These are phyloP conservation scores for Oikopleura vanhoeffeni DNA, from an alignment of 23 tunicate genomes.

Conservation along the genomic window DNA sequence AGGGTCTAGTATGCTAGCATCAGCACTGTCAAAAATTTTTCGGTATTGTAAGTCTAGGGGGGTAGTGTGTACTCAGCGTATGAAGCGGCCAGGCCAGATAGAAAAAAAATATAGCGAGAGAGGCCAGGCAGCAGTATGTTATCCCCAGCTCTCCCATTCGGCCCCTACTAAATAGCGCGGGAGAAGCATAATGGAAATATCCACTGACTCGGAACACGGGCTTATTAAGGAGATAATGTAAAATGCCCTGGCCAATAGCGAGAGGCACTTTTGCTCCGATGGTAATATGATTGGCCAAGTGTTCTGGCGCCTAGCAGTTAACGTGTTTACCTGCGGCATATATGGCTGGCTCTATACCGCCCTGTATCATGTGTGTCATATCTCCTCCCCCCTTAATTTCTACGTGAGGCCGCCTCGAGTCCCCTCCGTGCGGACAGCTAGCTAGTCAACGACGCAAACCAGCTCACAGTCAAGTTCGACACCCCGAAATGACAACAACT, in stretches of 20 bases:
- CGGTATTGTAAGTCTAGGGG: background rate
- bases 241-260: no score
- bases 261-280: no score
- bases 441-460: background rate
- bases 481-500: slow-evolving; percentile 15
- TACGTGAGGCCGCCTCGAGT: slow-evolving; percentile 8
- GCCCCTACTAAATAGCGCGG: background rate
- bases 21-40: no score
- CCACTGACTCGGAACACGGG: no score
- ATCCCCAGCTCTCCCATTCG: no score
- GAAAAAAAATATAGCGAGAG: background rate
- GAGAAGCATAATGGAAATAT: background rate
- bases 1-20: background rate
- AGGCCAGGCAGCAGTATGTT: background rate
- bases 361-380: background rate
- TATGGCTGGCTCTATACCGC: background rate
- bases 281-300: background rate
- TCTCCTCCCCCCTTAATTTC: no score
- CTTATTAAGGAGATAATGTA: no score
- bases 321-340: background rate
- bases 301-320: background rate
- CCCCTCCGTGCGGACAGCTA: background rate
- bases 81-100: background rate
- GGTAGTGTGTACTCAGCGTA: background rate
- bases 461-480: slow-evolving; percentile 16